Percentiles rank a stretch among this genome's conserved stretches.
phyloP scores from a whole-genome alignment of 2,113 vertebrate genomes.

The Elgaria multicarinata region DNA sequence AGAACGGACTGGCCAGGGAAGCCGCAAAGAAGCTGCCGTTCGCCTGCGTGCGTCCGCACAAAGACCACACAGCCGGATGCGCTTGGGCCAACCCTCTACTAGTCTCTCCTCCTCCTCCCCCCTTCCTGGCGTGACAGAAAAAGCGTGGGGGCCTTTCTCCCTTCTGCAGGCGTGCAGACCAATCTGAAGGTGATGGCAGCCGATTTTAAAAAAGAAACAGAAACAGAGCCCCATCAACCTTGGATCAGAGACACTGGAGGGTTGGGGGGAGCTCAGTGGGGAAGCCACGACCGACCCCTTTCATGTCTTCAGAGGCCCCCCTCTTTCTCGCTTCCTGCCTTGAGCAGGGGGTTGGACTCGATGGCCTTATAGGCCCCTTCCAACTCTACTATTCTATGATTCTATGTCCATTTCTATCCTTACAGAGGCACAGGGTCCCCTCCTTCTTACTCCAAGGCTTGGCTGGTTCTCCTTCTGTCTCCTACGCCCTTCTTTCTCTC shows the following conservation, averaged over 20 bases:
- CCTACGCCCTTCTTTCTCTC: not conserved
- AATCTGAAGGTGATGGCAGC: not conserved
- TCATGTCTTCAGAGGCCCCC: not conserved
- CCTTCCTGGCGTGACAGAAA: not conserved
- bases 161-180: not conserved
- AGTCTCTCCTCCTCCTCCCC: not conserved
- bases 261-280: not conserved
- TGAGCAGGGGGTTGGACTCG: too few relatives aligned
- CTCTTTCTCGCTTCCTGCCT: not conserved
- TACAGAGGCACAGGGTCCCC: not conserved
- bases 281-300: not conserved
- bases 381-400: too few relatives aligned
- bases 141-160: not conserved
- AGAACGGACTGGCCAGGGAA: not conserved
- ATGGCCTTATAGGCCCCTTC: too few relatives aligned
- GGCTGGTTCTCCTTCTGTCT: not conserved
- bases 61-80: not conserved
- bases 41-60: not conserved
- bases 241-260: not conserved
- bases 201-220: not conserved
- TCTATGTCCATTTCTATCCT: too few relatives aligned
- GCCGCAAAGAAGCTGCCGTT: not conserved
- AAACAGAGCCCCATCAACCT: not conserved
- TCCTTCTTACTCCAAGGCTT: too few relatives aligned
- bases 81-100: not conserved